Percentiles rank a stretch among this genome's conserved stretches.
These are phyloP conservation scores for Drosophila murphyi DNA, from an alignment of 1,140 invertebrate genomes.

Conservation along the genomic window DNA sequence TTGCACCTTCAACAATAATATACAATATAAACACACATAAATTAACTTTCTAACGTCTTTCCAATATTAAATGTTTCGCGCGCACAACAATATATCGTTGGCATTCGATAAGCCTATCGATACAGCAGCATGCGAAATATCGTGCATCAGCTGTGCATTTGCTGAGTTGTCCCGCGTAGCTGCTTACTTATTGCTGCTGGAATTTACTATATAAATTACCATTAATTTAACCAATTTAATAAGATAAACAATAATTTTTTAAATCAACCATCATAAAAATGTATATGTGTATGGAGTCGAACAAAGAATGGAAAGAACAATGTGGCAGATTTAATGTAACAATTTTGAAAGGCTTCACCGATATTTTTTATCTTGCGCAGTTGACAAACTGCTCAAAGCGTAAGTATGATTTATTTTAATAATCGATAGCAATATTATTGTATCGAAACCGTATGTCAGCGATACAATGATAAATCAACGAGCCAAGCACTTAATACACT, in stretches of 20 bases:
- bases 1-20: not conserved
- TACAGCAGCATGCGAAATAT: not conserved
- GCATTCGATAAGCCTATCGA: not conserved
- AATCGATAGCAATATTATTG: slow-evolving; percentile 22
- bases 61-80: too few species aligned
- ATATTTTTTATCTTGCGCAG: not conserved
- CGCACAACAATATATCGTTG: too few species aligned
- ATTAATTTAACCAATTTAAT: too few species aligned
- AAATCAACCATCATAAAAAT: too few species aligned
- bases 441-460: slow-evolving; percentile 6
- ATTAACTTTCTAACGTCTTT: not conserved
- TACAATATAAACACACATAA: not conserved
- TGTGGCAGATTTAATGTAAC: too few species aligned
- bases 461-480: slow-evolving; percentile 12
- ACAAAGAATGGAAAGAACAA: too few species aligned
- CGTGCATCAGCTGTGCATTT: slow-evolving; percentile 13
- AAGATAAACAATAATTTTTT: too few species aligned
- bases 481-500: slow-evolving; percentile 23
- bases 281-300: not conserved
- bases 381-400: not conserved
- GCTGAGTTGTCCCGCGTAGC: slow-evolving; percentile 8
- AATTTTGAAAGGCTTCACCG: too few species aligned
- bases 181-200: not conserved
- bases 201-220: not conserved
- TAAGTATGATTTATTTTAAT: too few species aligned